Conservation (phyloP, 2,113 vertebrate genomes). For the Tonatia bakeri region DNA sequence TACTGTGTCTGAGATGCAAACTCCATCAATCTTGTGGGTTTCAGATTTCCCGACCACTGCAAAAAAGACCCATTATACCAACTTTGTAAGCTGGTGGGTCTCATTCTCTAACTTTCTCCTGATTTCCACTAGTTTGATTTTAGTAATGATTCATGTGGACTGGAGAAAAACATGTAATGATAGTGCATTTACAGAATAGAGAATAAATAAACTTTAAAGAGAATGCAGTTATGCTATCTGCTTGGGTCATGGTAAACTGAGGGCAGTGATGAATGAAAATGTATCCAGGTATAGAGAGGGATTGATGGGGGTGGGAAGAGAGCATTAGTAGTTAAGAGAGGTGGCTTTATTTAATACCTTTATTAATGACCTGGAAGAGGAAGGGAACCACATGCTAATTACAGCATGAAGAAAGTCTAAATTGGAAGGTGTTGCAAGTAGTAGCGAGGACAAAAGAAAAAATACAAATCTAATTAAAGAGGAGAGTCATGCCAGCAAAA, state of each 20-base stretch:
- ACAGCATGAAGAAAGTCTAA: conserved; percentile 42
- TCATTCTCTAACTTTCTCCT: not conserved
- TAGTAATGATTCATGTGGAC: not conserved
- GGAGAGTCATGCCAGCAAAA: not conserved
- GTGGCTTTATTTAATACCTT: not conserved
- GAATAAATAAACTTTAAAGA: not conserved
- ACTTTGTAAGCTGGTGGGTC: not conserved
- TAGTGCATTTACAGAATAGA: not conserved
- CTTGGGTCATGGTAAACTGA: not conserved
- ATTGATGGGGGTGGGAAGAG: not conserved
- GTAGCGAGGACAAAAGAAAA: not conserved
- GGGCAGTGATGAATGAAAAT: not conserved
- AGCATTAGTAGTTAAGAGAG: not conserved
- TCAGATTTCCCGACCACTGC: not conserved
- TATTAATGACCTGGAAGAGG: not conserved
- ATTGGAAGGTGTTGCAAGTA: conserved; percentile 12
- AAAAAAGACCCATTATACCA: not conserved
- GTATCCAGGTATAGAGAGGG: not conserved
- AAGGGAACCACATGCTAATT: conserved; percentile 48
- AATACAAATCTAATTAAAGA: not conserved
- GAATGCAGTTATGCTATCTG: not conserved
- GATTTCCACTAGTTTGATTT: conserved; percentile 21
- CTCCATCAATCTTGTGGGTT: not conserved
- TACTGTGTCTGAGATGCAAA: conserved; percentile 9
- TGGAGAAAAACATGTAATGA: not conserved